A percentile compares a stretch with the other conserved stretches of the same genome.
Evolutionary conservation across 2,888 invertebrate genomes (phyloP).

Genomic region (Cyclophora punctaria): DNA sequence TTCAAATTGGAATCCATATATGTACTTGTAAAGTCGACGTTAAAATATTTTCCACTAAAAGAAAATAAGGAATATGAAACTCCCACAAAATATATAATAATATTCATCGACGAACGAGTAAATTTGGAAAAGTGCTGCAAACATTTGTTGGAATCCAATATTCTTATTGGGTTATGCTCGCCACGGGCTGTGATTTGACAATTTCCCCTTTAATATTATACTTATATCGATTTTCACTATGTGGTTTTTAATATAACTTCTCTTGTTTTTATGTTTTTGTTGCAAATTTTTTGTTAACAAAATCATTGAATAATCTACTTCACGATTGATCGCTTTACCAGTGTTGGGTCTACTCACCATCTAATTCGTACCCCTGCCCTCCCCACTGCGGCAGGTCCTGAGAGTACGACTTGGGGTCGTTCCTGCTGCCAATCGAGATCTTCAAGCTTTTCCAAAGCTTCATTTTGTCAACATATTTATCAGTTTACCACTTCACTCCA

Average conservation of each 20-base stretch:
- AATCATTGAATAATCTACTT: too few relatives aligned
- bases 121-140: constrained; percentile 24
- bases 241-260: too few relatives aligned
- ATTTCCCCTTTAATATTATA: constrained; percentile 43
- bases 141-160: constrained; percentile 33
- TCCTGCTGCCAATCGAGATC: constrained; percentile 64
- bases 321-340: too few relatives aligned
- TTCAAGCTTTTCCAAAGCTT: constrained; percentile 72
- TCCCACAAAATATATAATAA: too few relatives aligned
- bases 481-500: constrained; percentile 32
- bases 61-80: too few relatives aligned
- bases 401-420: constrained; percentile 52
- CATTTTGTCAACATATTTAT: constrained; percentile 65
- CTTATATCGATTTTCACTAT: constrained; percentile 22
- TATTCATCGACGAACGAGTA: not conserved
- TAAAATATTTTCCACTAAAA: too few relatives aligned
- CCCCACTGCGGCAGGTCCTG: constrained; percentile 64
- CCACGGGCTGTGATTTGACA: constrained; percentile 44
- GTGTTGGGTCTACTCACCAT: constrained; percentile 42
- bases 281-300: too few relatives aligned
- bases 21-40: too few relatives aligned
- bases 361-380: constrained; percentile 61
- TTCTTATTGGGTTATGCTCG: constrained; percentile 10
- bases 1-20: too few relatives aligned
- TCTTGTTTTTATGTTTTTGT: too few relatives aligned